Conservation (phyloP, 1,140 invertebrate genomes). For the Tetramorium alpestre region DNA sequence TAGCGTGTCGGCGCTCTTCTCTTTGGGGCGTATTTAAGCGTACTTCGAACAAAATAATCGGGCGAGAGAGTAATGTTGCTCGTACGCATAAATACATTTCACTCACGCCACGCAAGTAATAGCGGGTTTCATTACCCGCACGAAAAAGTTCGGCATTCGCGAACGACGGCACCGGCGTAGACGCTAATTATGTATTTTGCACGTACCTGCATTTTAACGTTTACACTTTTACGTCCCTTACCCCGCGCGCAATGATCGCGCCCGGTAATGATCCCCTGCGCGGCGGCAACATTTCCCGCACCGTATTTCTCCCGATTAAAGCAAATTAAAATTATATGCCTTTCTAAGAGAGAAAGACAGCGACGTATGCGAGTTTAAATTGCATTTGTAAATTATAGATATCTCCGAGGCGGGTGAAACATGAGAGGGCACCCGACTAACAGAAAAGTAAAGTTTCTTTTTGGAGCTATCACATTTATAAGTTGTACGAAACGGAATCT, state of each 20-base stretch:
- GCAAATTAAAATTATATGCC: conserved; percentile 58
- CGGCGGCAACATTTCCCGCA: conserved; percentile 16
- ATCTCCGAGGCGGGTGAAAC: conserved; percentile 2
- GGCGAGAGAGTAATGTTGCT: conserved; percentile 39
- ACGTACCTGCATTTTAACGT: conserved; percentile 64
- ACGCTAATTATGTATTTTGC: conserved; percentile 78
- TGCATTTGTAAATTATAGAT: conserved; percentile 42
- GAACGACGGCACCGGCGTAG: conserved; percentile 67
- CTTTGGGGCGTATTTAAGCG: neutral
- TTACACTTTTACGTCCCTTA: conserved; percentile 4
- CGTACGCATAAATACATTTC: conserved; percentile 71
- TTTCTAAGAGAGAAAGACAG: conserved; percentile 22
- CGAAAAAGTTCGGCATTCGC: conserved; percentile 66
- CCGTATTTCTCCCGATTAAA: conserved; percentile 41
- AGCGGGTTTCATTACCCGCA: conserved; percentile 77
- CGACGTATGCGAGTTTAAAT: conserved; percentile 22
- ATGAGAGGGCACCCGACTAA: neutral
- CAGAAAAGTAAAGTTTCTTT: conserved; percentile 21
- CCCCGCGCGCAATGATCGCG: conserved; percentile 49
- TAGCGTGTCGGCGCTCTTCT: conserved; percentile 39
- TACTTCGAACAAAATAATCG: conserved; percentile 49
- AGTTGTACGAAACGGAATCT: neutral
- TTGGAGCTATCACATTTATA: neutral
- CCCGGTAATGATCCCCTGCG: conserved; percentile 35
- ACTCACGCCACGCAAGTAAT: conserved; percentile 76